Conservation (phyloP, 2,888 invertebrate genomes). For the Plebejus melissa region DNA sequence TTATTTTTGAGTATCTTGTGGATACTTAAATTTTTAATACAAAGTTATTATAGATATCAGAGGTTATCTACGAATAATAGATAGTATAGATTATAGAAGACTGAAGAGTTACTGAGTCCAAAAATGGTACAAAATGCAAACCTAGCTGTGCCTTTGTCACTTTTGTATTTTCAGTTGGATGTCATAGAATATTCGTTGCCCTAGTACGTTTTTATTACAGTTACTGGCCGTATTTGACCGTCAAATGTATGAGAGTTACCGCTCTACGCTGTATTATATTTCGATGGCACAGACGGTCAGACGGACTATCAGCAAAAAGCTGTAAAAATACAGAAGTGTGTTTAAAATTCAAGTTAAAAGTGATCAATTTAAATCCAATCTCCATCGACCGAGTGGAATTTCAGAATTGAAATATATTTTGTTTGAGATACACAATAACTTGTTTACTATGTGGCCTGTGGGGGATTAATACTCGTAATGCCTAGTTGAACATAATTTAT, state of each 20-base stretch:
- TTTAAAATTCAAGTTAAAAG: background rate
- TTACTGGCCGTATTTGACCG: background rate
- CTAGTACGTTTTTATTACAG: background rate
- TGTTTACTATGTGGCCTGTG: background rate
- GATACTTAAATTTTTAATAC: too few species aligned
- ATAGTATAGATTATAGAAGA: too few species aligned
- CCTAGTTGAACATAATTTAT: too few species aligned
- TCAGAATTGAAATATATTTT: background rate
- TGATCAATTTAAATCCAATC: slow-evolving; percentile 7
- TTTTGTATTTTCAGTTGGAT: too few species aligned
- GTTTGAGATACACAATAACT: background rate
- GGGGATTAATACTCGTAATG: too few species aligned
- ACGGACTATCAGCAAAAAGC: slow-evolving; percentile 4
- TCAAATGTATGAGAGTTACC: background rate
- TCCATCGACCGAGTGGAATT: background rate
- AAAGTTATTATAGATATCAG: too few species aligned
- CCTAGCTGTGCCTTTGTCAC: too few species aligned
- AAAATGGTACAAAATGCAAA: too few species aligned
- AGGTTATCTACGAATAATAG: too few species aligned
- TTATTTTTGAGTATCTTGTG: too few species aligned
- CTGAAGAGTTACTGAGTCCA: too few species aligned
- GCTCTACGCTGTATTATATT: background rate
- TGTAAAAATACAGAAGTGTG: background rate
- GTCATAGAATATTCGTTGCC: background rate
- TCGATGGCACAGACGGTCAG: background rate